Percentiles rank a stretch among this genome's conserved stretches.
Evolutionary conservation across 2,888 invertebrate genomes (phyloP).

Genomic region (Amaurobius ferox): DNA sequence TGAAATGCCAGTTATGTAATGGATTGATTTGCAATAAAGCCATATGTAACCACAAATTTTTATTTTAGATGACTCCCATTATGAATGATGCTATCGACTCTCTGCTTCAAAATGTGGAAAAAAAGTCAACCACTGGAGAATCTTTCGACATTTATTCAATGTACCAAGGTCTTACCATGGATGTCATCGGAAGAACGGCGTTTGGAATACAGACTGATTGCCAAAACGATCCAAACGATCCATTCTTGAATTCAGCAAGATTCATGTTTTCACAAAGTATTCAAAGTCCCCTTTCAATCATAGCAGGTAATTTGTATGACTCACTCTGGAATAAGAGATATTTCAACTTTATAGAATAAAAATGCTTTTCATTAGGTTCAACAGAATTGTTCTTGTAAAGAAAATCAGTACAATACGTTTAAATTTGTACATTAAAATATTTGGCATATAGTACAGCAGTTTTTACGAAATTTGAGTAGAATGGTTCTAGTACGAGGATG

Average conservation of each 20-base stretch:
- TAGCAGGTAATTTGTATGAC: constrained; percentile 1
- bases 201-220: constrained; percentile 69
- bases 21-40: too few species aligned
- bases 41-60: too few species aligned
- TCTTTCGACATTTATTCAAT: constrained; percentile 71
- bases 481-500: too few species aligned
- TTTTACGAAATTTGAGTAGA: too few species aligned
- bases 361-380: too few species aligned
- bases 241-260: not conserved
- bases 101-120: constrained; percentile 6
- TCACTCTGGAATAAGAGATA: too few species aligned
- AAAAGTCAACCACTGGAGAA: constrained; percentile 25
- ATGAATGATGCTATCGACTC: constrained; percentile 46
- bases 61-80: constrained; percentile 43
- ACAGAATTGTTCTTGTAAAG: too few species aligned
- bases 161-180: constrained; percentile 61
- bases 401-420: too few species aligned
- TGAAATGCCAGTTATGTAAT: too few species aligned
- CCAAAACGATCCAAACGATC: constrained; percentile 62
- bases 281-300: not conserved
- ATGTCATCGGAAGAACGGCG: constrained; percentile 65
- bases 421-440: too few species aligned
- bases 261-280: not conserved
- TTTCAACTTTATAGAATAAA: too few species aligned
- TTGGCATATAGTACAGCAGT: too few species aligned